Evolutionary conservation across 2,888 invertebrate species (phyloP), one percentile per base, ranked within the genome.

Genomic region (Frankliniella fusca): DNA sequence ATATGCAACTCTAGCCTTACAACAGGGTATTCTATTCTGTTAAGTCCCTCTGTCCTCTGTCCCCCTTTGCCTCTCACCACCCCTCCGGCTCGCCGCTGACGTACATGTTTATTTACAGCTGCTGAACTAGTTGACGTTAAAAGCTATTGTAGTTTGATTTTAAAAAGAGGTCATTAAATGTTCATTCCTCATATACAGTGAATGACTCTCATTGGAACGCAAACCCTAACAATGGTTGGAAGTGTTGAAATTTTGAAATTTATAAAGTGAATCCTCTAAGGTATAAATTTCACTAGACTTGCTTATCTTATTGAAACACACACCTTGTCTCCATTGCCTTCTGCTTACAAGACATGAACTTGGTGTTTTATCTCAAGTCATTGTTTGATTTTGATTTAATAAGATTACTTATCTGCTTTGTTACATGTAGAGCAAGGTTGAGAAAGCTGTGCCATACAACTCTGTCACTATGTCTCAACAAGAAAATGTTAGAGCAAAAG

Each of bases 401-500:
- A 76, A 27, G 8, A 76, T 76, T 76, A 3, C 70, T 27, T 76
- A n/a, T 27, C 23, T 76, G 70, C 12, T n/a, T 11, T 27, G 12
- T 5, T 76, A 12, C 27, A 23, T 10, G 23, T 8, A 12, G 27
- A 27, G 70, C 10, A 9, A 76, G 27, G n/a, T 76, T 27, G 9
- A 76, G 70, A 27, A 76, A 27, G 11, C 27, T 27, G 23, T 76
- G 70, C 12, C 70, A 76, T 27, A 76, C 12, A 23, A 3, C 27
- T 12, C 12, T 20, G n/a, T 10, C 27, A 27, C 3, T 8, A 76
- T 76, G 70, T 23, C 70, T 27, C 70, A 76, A 27, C 23, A 23
- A 12, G 70, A 76, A n/a, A 76, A 12, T 27, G 27, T 76, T 23
- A 23, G 27, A 11, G 23, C 70, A 70, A 85, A 84, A 83, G 85